Evolutionary conservation across 2,797 vertebrate genomes (phyloP).

Genomic region (Lithobates pipiens): DNA sequence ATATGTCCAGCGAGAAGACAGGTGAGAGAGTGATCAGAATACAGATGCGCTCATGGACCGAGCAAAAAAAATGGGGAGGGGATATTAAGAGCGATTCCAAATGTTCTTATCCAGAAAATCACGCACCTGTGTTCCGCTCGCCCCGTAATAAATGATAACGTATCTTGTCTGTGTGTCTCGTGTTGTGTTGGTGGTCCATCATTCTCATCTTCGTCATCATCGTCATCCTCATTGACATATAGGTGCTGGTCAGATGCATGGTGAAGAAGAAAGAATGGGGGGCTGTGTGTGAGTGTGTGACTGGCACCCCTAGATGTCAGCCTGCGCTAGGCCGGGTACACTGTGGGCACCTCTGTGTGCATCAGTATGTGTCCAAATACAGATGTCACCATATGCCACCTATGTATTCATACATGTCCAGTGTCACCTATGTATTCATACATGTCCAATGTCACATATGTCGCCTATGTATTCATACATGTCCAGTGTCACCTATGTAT

Average conservation of each 20-base stretch:
- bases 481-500: too few species aligned
- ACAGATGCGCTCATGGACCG: conserved; percentile 19
- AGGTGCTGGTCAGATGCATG: not conserved
- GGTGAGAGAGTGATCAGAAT: conserved; percentile 34
- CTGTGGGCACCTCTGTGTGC: not conserved
- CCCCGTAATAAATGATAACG: not conserved
- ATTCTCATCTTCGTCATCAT: conserved; percentile 1
- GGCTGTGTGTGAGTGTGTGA: conserved; percentile 15
- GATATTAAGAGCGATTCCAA: not conserved
- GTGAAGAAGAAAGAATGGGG: not conserved
- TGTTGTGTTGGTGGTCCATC: not conserved
- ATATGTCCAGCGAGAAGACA: conserved; percentile 48
- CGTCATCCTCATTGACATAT: conserved; percentile 11
- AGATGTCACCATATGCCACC: not conserved
- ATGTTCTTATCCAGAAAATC: not conserved
- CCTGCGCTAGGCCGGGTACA: not conserved
- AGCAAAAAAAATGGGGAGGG: not conserved
- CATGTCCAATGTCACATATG: too few species aligned
- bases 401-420: too few species aligned
- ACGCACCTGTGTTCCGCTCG: not conserved
- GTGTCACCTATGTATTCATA: too few species aligned
- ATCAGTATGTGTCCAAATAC: not conserved
- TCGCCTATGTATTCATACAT: too few species aligned
- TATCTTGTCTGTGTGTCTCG: not conserved
- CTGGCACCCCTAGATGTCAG: not conserved